Conservation (phyloP, 2,113 vertebrate species). For the Nyctereutes procyonoides region DNA sequence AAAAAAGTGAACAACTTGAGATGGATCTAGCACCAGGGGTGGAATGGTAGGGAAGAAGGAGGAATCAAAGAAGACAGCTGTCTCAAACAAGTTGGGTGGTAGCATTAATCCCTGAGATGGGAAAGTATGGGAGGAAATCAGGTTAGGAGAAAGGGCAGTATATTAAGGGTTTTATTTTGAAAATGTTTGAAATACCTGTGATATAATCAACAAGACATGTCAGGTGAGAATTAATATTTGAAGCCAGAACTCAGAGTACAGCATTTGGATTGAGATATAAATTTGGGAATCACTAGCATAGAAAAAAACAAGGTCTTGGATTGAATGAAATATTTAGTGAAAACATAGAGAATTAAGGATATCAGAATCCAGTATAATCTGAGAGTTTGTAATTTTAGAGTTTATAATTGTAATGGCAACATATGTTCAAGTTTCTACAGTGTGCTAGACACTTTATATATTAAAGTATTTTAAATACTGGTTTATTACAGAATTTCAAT, state of each 20-base stretch:
- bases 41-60: neutral
- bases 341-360: neutral
- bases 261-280: neutral
- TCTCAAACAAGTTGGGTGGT: neutral
- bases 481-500: neutral
- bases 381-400: neutral
- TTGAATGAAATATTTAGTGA: neutral
- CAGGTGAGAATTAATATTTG: neutral
- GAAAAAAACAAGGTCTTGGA: neutral
- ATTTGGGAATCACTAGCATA: neutral
- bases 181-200: neutral
- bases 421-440: neutral
- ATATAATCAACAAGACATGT: neutral
- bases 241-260: neutral
- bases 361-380: neutral
- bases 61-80: neutral
- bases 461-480: constrained; percentile 7
- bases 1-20: neutral
- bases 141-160: neutral
- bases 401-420: neutral
- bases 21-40: neutral
- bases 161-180: constrained; percentile 18
- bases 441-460: neutral
- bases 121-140: neutral
- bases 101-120: neutral